A percentile compares a stretch with the other conserved stretches of the same genome.
phyloP scores from a whole-genome alignment of 1,140 invertebrate genomes.

The Rhagoletis zephyria region DNA sequence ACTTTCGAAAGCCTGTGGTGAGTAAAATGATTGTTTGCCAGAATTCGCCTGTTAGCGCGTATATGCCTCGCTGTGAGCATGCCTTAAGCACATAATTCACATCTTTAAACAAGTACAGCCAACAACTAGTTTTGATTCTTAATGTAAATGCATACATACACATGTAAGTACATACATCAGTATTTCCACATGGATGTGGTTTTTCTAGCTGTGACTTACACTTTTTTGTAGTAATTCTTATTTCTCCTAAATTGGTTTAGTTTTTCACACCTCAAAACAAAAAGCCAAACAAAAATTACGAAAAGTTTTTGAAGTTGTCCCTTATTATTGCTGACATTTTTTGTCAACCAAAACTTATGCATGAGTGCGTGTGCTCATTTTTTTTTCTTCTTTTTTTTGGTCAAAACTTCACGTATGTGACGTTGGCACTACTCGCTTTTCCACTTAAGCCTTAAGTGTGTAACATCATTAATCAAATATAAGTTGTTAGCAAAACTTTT shows the following conservation, averaged over 20 bases:
- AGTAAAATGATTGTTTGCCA: too few relatives aligned
- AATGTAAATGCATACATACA: too few relatives aligned
- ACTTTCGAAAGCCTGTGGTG: background rate
- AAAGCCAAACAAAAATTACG: background rate
- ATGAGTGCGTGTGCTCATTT: background rate
- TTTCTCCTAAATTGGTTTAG: background rate
- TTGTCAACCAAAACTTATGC: background rate
- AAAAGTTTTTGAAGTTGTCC: background rate
- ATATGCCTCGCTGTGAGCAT: background rate
- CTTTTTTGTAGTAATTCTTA: background rate
- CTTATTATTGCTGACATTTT: conserved; percentile 19
- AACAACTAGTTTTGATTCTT: too few relatives aligned
- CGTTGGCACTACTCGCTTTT: conserved; percentile 26
- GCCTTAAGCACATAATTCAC: too few relatives aligned
- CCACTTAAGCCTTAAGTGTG: conserved; percentile 21
- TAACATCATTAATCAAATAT: conserved; percentile 48
- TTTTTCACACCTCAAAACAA: background rate
- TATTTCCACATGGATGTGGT: background rate
- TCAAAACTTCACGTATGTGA: background rate
- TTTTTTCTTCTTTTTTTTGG: background rate
- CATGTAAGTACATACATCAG: background rate
- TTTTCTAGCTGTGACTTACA: background rate
- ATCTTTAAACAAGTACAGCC: too few relatives aligned
- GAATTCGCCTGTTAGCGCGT: background rate
- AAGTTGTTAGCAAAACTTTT: conserved; percentile 20